phyloP scores from a whole-genome alignment of 1,140 invertebrate genomes.

The Marisa cornuarietis region DNA sequence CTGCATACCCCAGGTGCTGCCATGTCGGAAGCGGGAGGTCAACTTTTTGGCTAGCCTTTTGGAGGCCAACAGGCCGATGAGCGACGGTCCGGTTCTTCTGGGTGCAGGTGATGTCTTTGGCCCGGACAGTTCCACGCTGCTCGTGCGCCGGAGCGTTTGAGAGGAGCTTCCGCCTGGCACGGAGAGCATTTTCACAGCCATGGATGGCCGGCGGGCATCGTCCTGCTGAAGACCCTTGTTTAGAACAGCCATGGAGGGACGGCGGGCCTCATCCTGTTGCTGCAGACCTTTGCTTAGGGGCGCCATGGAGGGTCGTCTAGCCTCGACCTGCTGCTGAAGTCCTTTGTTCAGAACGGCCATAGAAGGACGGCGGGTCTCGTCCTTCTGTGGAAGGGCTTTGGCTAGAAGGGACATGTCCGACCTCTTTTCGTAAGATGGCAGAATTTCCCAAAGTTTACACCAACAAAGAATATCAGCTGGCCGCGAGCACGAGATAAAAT shows the following conservation, averaged over 20 bases:
- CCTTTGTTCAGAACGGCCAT: too few species aligned
- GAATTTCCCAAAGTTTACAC: too few species aligned
- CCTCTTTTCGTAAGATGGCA: too few species aligned
- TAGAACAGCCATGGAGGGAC: neutral
- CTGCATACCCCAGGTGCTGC: slow-evolving; percentile 25
- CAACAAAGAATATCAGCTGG: too few species aligned
- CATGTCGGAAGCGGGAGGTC: slow-evolving; percentile 22
- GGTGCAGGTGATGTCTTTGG: neutral
- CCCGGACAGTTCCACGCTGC: slow-evolving; percentile 1
- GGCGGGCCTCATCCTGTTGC: too few species aligned
- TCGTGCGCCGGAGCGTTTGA: neutral
- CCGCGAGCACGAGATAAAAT: too few species aligned
- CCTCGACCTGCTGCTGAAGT: too few species aligned
- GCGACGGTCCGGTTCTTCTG: slow-evolving; percentile 31
- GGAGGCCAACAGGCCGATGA: slow-evolving; percentile 44
- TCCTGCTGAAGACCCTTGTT: slow-evolving; percentile 3
- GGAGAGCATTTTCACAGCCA: neutral
- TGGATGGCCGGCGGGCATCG: neutral
- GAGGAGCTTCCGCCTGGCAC: neutral
- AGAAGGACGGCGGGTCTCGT: too few species aligned
- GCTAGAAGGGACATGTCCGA: too few species aligned
- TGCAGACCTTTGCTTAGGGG: too few species aligned
- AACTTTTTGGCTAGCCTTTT: slow-evolving; percentile 47
- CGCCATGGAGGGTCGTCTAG: too few species aligned
- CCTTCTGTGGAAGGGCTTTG: too few species aligned